Conservation (phyloP, 2,797 vertebrate species). For the Sebastolobus altivelis region DNA sequence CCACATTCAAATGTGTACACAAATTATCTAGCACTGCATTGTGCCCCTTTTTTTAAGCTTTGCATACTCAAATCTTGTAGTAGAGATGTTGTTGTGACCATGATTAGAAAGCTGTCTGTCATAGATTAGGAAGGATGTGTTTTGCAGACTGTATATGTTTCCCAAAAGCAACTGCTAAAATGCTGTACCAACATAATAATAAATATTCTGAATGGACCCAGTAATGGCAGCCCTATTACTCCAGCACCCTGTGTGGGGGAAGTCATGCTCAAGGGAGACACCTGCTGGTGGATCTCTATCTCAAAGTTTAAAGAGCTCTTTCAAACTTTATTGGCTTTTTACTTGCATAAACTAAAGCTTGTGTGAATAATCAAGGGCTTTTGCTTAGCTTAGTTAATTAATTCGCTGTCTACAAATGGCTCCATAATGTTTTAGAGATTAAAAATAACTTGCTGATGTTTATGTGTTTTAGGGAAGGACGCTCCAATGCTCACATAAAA, state of each 20-base stretch:
- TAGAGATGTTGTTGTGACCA: background rate
- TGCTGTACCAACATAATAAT: slow-evolving; percentile 4
- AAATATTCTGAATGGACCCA: slow-evolving; percentile 43
- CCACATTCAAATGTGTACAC: slow-evolving; percentile 44
- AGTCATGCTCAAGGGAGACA: slow-evolving; percentile 70
- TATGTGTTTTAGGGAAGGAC: slow-evolving; percentile 91
- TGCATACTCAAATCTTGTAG: slow-evolving; percentile 64
- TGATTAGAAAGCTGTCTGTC: slow-evolving; percentile 13
- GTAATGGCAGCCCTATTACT: slow-evolving; percentile 29
- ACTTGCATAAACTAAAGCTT: background rate
- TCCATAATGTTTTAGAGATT: background rate
- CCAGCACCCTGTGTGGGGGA: background rate
- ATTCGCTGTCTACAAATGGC: background rate
- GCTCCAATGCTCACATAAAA: slow-evolving; percentile 94
- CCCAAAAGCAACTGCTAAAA: slow-evolving; percentile 5
- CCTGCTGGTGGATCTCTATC: slow-evolving; percentile 68
- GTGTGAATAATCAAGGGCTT: slow-evolving; percentile 26
- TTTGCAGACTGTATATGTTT: slow-evolving; percentile 13
- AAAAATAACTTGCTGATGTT: slow-evolving; percentile 8
- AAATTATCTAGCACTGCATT: slow-evolving; percentile 34
- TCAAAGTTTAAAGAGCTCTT: background rate
- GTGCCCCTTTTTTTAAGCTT: slow-evolving; percentile 44
- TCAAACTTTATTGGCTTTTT: slow-evolving; percentile 12
- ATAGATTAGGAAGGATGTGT: slow-evolving; percentile 1
- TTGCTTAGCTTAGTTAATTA: slow-evolving; percentile 3